Base-by-base conservation (phyloP, 2,888 invertebrate genomes). In the Trissolcus japonicus region DNA sequence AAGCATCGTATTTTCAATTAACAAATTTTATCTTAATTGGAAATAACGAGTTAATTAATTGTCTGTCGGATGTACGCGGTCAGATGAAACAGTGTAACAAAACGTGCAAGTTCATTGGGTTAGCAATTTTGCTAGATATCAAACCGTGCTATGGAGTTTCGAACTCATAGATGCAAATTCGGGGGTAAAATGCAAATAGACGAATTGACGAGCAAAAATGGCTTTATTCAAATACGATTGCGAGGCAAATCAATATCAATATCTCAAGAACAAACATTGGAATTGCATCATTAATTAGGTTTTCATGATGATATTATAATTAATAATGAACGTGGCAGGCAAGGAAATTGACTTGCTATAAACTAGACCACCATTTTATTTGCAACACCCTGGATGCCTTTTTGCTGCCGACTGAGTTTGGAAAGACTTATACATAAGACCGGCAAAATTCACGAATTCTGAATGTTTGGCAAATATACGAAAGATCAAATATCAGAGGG, bases 401-500 rank as follows among this genome's bases (percentile, higher is more conserved):
- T 56, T 69, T 48, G 17, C 25, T 19, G 56, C 11, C 41, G 50
- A 69, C 48, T 19, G 40, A 61, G 69, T 56, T 67, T 54, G 46
- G 68, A 55, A 60, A 53, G 54, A 16, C 68, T 68, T 68, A 69
- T 62, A 57, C 55, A 71, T 51, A 62, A 46, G 41, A 56, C 56
- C 57, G 35, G 41, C 46, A 41, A 71, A 62, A 71, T 62, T 62
- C 57, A 56, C 56, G 56, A 69, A 61, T 51, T 21, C 48, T 40
- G 61, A 55, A 61, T 69, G 56, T 69, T 61, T 62, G 60, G 61
- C 48, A 61, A 55, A 46, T 62, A 62, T 54, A 55, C 41, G 16
- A 56, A 50, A 48, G 55, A 69, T 69, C 69, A 69, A 69, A 69
- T 68, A 60, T 68, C 60, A n/a, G 54, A 11, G 35, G 35, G 11